These are phyloP conservation scores for Hydrotaea cyrtoneurina DNA, from an alignment of 2,888 invertebrate genomes.

Conservation along the genomic window DNA sequence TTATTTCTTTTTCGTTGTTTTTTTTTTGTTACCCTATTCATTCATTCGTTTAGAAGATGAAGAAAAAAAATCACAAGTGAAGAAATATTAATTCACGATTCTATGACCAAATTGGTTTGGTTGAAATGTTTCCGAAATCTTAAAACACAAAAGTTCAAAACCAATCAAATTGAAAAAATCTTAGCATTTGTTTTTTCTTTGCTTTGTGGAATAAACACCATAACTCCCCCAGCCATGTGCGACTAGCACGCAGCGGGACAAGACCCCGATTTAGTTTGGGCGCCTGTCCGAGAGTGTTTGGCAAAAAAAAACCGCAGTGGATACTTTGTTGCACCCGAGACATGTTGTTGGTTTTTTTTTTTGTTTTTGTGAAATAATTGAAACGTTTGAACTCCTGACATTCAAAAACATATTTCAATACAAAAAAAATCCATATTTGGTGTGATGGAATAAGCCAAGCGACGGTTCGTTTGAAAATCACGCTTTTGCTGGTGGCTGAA, in stretches of 20 bases:
- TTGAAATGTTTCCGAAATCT: constrained; percentile 7
- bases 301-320: neutral
- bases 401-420: constrained; percentile 6
- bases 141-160: neutral
- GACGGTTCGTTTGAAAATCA: neutral
- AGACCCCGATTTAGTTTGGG: neutral
- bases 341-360: neutral
- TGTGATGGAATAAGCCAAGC: too few species aligned
- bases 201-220: neutral
- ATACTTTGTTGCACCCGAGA: neutral
- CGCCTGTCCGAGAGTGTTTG: neutral
- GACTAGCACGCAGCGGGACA: neutral
- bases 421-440: constrained; percentile 2
- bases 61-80: constrained; percentile 29
- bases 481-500: neutral
- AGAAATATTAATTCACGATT: constrained; percentile 47
- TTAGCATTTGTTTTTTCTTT: neutral
- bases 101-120: constrained; percentile 43
- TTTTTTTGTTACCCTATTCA: neutral
- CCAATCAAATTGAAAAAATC: constrained; percentile 34
- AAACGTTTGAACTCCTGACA: constrained; percentile 20
- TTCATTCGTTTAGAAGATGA: constrained; percentile 6
- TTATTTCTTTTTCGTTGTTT: constrained; percentile 8
- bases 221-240: neutral
- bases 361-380: constrained; percentile 18